phyloP scores from a whole-genome alignment of 2,113 vertebrate genomes.

The Poeciliopsis turrubarensis region DNA sequence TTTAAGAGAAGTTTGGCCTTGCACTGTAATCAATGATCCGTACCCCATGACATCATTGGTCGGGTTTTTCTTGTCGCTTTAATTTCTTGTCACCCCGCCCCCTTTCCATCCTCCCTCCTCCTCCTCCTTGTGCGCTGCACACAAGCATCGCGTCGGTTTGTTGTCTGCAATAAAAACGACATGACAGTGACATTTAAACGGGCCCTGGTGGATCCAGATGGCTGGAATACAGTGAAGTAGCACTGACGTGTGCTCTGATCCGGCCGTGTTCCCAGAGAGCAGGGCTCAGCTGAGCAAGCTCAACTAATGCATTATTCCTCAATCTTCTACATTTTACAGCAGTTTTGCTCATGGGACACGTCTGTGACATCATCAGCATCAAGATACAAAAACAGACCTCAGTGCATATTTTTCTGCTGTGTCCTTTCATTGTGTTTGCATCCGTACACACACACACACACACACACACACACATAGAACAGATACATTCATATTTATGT shows the following conservation, averaged over 20 bases:
- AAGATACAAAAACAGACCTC: too few relatives aligned
- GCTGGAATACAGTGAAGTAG: background rate
- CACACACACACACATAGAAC: too few relatives aligned
- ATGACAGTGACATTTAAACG: slow-evolving; percentile 28
- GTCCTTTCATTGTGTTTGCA: too few relatives aligned
- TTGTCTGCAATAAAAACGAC: slow-evolving; percentile 1
- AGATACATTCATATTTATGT: too few relatives aligned
- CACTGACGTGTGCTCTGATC: background rate
- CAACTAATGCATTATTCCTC: slow-evolving; percentile 68
- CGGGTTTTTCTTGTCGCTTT: slow-evolving; percentile 53
- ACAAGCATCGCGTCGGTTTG: slow-evolving; percentile 5
- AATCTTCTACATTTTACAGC: slow-evolving; percentile 46
- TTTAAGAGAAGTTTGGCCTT: slow-evolving; percentile 34
- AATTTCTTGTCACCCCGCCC: slow-evolving; percentile 28
- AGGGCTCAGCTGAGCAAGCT: slow-evolving; percentile 34
- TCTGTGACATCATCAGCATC: too few relatives aligned
- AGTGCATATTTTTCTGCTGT: too few relatives aligned
- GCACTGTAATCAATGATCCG: slow-evolving; percentile 2
- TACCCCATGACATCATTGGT: slow-evolving; percentile 70
- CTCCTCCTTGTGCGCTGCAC: slow-evolving; percentile 7
- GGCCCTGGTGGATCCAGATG: background rate
- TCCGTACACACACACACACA: accelerated
- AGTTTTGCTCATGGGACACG: slow-evolving; percentile 1
- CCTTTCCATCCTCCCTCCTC: background rate
- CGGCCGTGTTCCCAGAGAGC: background rate